A percentile compares a stretch with the other conserved stretches of the same genome.
Conservation (phyloP, 2,113 vertebrate species). For the Rousettus leschenaultii region DNA sequence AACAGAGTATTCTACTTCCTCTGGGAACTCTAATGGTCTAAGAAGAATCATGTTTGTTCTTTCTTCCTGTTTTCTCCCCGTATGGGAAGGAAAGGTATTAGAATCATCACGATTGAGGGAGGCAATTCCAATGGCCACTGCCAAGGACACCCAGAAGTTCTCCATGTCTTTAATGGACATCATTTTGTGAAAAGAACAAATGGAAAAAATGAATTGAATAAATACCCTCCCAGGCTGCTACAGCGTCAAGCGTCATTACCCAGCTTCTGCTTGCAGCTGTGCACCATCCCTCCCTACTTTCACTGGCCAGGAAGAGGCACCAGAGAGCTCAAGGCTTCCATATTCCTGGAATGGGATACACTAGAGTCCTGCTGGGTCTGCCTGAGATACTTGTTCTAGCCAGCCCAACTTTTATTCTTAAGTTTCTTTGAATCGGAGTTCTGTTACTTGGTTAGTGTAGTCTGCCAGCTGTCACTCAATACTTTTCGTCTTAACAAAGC, state of each 20-base stretch:
- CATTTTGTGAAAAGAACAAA: not conserved
- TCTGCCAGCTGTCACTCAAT: not conserved
- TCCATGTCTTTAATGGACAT: not conserved
- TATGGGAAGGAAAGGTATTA: not conserved
- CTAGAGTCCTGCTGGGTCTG: not conserved
- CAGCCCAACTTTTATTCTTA: not conserved
- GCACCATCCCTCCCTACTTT: not conserved
- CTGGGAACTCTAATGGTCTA: not conserved
- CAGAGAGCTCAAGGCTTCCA: not conserved
- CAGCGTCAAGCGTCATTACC: accelerated
- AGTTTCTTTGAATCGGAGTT: not conserved
- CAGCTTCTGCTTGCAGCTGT: not conserved
- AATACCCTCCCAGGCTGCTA: not conserved
- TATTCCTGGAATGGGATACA: not conserved
- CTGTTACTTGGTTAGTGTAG: not conserved
- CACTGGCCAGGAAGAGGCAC: accelerated
- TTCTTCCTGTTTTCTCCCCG: not conserved
- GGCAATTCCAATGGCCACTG: not conserved
- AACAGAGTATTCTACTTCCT: not conserved
- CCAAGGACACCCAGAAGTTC: not conserved
- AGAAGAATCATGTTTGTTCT: not conserved
- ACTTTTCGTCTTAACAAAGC: not conserved
- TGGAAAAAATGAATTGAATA: not conserved
- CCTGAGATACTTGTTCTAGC: not conserved
- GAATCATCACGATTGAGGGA: not conserved